phyloP scores from a whole-genome alignment of 1,140 invertebrate species.

The Bilobella aurantiaca region DNA sequence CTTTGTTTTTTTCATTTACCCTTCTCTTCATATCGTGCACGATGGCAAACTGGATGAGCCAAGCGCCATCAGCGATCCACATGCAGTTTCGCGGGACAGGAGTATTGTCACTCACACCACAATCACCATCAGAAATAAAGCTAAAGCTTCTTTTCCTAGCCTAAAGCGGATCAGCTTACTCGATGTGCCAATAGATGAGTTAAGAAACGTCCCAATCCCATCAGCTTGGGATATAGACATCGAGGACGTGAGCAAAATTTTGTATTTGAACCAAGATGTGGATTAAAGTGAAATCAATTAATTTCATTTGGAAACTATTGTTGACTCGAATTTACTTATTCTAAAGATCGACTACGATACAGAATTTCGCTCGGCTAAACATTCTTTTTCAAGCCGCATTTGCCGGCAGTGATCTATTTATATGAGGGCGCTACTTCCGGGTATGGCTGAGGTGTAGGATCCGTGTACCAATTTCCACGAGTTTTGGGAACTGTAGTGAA shows the following conservation, averaged over 20 bases:
- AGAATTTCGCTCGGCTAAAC: no score
- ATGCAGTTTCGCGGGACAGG: slow-evolving; percentile 38
- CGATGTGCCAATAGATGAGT: neutral
- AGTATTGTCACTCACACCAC: no score
- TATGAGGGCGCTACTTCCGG: neutral
- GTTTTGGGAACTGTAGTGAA: neutral
- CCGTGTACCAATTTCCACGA: neutral
- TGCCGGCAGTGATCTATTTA: slow-evolving; percentile 17
- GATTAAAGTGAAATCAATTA: no score
- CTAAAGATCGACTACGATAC: no score
- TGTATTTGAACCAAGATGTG: slow-evolving; percentile 20
- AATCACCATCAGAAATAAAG: no score
- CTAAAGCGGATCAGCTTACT: neutral
- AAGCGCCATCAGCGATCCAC: slow-evolving; percentile 57
- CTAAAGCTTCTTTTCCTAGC: no score
- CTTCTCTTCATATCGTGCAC: slow-evolving; percentile 64
- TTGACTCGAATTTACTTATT: no score
- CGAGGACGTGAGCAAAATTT: slow-evolving; percentile 22
- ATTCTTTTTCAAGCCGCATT: no score
- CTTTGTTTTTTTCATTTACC: slow-evolving; percentile 73
- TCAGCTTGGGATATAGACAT: slow-evolving; percentile 29
- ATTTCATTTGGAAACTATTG: no score
- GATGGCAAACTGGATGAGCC: slow-evolving; percentile 59
- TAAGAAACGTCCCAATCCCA: slow-evolving; percentile 7
- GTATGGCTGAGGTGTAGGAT: neutral